Percentiles rank a stretch among this genome's conserved stretches.
phyloP scores from a whole-genome alignment of 2,888 invertebrate species.

The Scaptomyza tumidula region DNA sequence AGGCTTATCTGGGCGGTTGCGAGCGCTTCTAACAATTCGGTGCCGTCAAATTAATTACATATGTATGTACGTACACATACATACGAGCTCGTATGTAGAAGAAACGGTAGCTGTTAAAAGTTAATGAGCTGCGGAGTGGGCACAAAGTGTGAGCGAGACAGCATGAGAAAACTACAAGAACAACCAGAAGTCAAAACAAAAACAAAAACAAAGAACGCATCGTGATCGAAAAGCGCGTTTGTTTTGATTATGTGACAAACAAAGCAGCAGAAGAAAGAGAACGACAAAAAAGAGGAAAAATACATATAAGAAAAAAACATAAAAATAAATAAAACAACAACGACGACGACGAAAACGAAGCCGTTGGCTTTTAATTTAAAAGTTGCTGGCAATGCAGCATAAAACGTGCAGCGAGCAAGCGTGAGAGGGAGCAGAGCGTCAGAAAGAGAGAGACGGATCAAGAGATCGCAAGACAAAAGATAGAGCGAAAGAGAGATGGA shows the following conservation, averaged over 20 bases:
- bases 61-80: constrained; percentile 14
- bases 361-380: constrained; percentile 65
- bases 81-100: constrained; percentile 1
- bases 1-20: constrained; percentile 57
- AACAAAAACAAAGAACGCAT: constrained; percentile 59
- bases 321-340: background rate
- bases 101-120: constrained; percentile 76
- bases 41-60: constrained; percentile 68
- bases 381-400: constrained; percentile 55
- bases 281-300: constrained; percentile 27
- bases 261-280: constrained; percentile 39
- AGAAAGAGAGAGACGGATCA: constrained; percentile 12
- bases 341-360: constrained; percentile 19
- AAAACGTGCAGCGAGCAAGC: constrained; percentile 44
- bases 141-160: constrained; percentile 18
- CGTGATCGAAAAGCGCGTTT: constrained; percentile 70
- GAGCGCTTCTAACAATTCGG: constrained; percentile 53
- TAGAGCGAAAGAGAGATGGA: constrained; percentile 17
- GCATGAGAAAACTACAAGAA: constrained; percentile 24
- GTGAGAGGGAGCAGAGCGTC: constrained; percentile 26
- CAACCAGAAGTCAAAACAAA: constrained; percentile 56
- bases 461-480: constrained; percentile 10
- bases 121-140: constrained; percentile 53
- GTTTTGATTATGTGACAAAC: constrained; percentile 75
- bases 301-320: constrained; percentile 22